Evolutionary conservation across 2,888 invertebrate genomes (phyloP).

Genomic region (Scaptomyza caliginosa): DNA sequence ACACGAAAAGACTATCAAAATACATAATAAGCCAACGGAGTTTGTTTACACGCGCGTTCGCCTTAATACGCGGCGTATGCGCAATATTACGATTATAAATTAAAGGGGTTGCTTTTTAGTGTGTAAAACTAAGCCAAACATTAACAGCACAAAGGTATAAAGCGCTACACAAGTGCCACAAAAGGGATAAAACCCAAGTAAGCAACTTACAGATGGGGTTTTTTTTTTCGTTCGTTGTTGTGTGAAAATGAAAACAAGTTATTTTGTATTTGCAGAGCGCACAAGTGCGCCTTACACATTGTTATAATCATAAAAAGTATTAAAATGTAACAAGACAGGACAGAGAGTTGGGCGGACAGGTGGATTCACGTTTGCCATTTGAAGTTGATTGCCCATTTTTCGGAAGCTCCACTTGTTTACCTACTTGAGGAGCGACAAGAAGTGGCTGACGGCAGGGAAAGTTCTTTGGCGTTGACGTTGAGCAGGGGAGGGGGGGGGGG

Average conservation of each 20-base stretch:
- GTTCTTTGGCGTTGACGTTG: neutral
- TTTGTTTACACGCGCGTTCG: constrained; percentile 43
- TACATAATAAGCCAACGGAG: constrained; percentile 45
- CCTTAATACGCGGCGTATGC: constrained; percentile 58
- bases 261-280: constrained; percentile 65
- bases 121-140: constrained; percentile 69
- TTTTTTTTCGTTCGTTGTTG: constrained; percentile 52
- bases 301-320: constrained; percentile 79
- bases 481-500: neutral
- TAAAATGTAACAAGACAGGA: constrained; percentile 62
- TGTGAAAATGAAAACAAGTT: constrained; percentile 57
- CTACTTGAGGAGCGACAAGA: constrained; percentile 38
- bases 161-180: constrained; percentile 43
- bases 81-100: constrained; percentile 63
- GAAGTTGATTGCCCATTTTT: constrained; percentile 78
- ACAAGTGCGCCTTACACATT: constrained; percentile 53
- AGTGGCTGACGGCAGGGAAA: constrained; percentile 5
- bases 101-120: constrained; percentile 24
- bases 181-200: constrained; percentile 44
- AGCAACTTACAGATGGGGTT: constrained; percentile 18
- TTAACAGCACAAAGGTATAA: constrained; percentile 42
- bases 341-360: constrained; percentile 41
- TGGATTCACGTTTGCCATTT: constrained; percentile 60
- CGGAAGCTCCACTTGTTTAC: constrained; percentile 71
- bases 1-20: constrained; percentile 74